Evolutionary conservation across 1,140 invertebrate genomes (phyloP).

Genomic region (Batillaria attramentaria): DNA sequence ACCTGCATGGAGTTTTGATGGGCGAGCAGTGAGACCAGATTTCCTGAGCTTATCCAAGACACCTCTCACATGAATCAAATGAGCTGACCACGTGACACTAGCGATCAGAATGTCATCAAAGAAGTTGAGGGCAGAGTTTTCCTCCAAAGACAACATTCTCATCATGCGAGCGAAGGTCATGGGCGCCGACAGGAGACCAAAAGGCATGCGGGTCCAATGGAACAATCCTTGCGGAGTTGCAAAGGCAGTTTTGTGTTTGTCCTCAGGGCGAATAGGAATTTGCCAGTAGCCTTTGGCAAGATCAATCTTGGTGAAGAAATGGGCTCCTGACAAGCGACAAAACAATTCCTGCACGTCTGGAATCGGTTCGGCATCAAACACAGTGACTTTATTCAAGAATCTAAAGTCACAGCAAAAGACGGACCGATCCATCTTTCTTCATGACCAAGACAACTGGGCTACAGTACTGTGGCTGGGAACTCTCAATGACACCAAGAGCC

Average conservation of each 20-base stretch:
- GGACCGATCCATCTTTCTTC: conserved; percentile 70
- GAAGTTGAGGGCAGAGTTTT: neutral
- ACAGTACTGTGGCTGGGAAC: conserved; percentile 71
- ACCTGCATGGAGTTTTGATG: neutral
- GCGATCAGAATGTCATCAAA: conserved; percentile 5
- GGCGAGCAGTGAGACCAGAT: neutral
- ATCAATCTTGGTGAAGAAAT: conserved; percentile 34
- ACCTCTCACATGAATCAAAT: neutral
- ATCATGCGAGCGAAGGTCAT: neutral
- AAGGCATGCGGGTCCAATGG: conserved; percentile 43
- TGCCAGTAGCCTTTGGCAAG: conserved; percentile 43
- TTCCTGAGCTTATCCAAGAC: neutral
- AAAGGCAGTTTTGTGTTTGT: conserved; percentile 36
- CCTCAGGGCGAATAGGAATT: conserved; percentile 17
- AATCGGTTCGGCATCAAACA: conserved; percentile 46
- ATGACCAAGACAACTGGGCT: conserved; percentile 72
- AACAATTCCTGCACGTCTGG: conserved; percentile 43
- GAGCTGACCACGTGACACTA: neutral
- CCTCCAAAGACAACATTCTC: neutral
- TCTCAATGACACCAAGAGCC: conserved; percentile 64
- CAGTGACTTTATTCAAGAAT: conserved; percentile 70
- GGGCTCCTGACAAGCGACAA: conserved; percentile 23
- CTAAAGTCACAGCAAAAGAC: conserved; percentile 75
- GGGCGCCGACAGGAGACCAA: conserved; percentile 40
- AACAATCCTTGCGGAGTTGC: conserved; percentile 35